A percentile compares a stretch with the other conserved stretches of the same genome.
Conservation (phyloP, 2,113 vertebrate species). For the Rhipidura dahli region DNA sequence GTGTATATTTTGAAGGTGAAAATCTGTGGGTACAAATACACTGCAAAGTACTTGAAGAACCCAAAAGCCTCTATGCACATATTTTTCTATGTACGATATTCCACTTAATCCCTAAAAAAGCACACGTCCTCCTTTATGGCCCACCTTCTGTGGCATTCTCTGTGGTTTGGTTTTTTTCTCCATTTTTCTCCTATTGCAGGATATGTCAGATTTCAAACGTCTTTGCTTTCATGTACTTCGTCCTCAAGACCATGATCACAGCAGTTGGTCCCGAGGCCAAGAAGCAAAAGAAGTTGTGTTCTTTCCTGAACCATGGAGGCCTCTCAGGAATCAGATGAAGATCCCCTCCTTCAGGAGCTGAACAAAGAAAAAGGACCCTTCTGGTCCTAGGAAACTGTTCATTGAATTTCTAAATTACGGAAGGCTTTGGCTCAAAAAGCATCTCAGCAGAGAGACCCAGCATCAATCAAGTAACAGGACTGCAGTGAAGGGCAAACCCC, state of each 20-base stretch:
- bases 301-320: background rate
- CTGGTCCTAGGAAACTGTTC: background rate
- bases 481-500: background rate
- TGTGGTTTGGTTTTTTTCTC: background rate
- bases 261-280: slow-evolving; percentile 13
- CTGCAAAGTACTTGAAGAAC: background rate
- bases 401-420: background rate
- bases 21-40: background rate
- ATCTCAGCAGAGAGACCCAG: background rate
- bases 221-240: background rate
- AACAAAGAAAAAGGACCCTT: background rate
- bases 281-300: background rate
- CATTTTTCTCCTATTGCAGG: background rate
- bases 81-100: background rate
- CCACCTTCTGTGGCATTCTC: background rate
- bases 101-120: background rate
- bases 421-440: background rate
- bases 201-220: slow-evolving; percentile 1
- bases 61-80: background rate
- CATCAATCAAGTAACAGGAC: background rate
- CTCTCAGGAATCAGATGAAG: background rate
- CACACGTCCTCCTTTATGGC: background rate
- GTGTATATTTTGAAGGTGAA: background rate
- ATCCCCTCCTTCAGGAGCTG: background rate
- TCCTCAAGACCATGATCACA: background rate